A percentile compares a stretch with the other conserved stretches of the same genome.
These are phyloP conservation scores for Dendronephthya gigantea DNA, from an alignment of 64 coral and sea anemone species.

Conservation along the genomic window DNA sequence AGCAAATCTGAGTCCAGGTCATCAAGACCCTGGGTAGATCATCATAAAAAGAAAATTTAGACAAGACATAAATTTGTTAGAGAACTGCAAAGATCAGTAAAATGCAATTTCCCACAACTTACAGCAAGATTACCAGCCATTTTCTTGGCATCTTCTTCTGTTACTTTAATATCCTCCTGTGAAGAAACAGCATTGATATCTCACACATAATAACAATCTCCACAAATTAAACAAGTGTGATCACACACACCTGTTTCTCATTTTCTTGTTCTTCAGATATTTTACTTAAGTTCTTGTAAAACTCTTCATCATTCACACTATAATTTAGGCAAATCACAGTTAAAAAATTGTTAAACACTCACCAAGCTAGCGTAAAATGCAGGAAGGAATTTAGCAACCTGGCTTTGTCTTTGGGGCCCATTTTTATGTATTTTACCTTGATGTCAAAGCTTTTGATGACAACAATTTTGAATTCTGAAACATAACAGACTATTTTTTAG, in stretches of 20 bases:
- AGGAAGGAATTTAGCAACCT: too few species aligned
- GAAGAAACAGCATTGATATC: not conserved
- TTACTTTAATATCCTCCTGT: not conserved
- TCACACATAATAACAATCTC: too few species aligned
- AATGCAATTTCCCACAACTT: too few species aligned
- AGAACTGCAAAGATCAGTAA: too few species aligned
- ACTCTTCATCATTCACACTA: not conserved
- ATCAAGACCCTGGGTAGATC: not conserved
- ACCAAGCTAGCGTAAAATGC: too few species aligned
- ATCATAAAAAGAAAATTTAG: too few species aligned
- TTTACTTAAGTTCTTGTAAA: not conserved
- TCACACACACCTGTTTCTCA: not conserved
- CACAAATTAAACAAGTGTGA: too few species aligned
- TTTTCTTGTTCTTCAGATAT: not conserved
- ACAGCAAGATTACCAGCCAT: not conserved
- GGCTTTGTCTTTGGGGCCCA: too few species aligned
- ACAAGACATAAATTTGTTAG: too few species aligned
- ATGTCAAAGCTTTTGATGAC: not conserved
- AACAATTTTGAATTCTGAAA: not conserved
- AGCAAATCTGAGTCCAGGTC: conserved; percentile 3
- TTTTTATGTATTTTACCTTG: too few species aligned
- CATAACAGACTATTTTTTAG: not conserved
- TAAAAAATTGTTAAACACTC: not conserved
- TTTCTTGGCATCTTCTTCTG: not conserved
- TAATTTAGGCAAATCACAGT: not conserved